Base-by-base conservation (phyloP, 2,797 vertebrate genomes). In the Gobionotothen gibberifrons region DNA sequence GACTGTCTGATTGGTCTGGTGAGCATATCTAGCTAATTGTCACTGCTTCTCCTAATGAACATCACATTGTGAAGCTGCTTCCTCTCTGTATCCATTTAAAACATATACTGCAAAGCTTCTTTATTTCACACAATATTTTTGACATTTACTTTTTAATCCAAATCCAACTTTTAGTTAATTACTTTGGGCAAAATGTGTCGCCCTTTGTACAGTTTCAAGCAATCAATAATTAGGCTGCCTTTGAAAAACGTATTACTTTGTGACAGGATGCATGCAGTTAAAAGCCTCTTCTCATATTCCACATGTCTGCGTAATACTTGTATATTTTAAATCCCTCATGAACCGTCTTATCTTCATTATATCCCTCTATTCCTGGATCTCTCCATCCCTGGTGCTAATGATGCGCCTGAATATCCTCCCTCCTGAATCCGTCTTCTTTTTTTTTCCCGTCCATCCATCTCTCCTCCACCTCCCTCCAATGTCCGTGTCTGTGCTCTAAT, bases 401-500 rank as follows among this genome's bases (percentile, higher is more conserved):
- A 89, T 87, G 80, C 16, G 13, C 80, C 74, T 61, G 63, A 69
- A 77, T 79, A 42, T 80, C 69, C 72, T 79, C 79, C 79, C 75
- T 72, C 29, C 72, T 81, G 73, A 86, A 78, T 79, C 67, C 26
- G n/a, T 76, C 42, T 56, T 57, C 49, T 59, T 54, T 81, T 60
- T 47, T 42, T 65, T 16, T n/a, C n/a, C 46, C 59, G 29, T 76
- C 84, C 46, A 68, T 85, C 85, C 63, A 79, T 84, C 74, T 75
- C 49, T 19, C 36, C 57, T 73, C 55, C 69, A 55, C 70, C 78
- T 46, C 60, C 67, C 47, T 60, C 57, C 57, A 3, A 51, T 56
- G 76, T 75, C 75, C 74, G 46, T 55, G 65, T 79, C 68, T 83
- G 78, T 54, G 75, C 66, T 83, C 73, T 90, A 89, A 91, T 87